Percentiles rank a stretch among this genome's conserved stretches.
These are phyloP conservation scores for Melierax canorus DNA, from an alignment of 2,113 vertebrate species.

Conservation along the genomic window DNA sequence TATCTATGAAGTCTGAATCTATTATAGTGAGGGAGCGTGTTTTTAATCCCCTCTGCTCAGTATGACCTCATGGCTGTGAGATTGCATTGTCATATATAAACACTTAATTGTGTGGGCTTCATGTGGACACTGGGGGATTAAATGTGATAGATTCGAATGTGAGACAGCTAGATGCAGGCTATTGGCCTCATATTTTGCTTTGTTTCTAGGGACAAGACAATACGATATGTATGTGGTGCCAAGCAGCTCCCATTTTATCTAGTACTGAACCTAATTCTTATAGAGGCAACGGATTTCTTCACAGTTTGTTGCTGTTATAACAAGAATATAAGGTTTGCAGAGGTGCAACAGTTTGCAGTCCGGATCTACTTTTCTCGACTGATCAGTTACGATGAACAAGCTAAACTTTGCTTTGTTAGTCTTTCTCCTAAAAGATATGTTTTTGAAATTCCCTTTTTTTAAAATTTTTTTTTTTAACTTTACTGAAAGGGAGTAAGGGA, in stretches of 20 bases:
- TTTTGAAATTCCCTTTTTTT: background rate
- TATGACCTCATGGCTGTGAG: background rate
- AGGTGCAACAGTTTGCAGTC: background rate
- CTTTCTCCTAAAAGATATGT: background rate
- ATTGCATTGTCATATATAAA: background rate
- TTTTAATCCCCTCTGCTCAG: background rate
- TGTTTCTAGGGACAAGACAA: background rate
- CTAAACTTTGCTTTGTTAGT: background rate
- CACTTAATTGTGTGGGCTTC: background rate
- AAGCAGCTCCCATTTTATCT: background rate
- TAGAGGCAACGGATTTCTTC: background rate
- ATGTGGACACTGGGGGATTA: background rate
- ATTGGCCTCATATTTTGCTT: background rate
- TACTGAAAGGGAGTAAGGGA: background rate
- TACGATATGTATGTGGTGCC: fast-evolving
- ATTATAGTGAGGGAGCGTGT: background rate
- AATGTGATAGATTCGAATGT: fast-evolving
- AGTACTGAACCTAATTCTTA: fast-evolving
- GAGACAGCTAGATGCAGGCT: background rate
- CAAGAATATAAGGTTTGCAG: background rate
- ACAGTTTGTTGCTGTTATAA: background rate
- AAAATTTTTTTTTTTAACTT: background rate
- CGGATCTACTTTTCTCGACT: background rate
- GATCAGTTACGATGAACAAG: background rate
- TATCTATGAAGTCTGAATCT: background rate